Conservation (phyloP, 2,888 invertebrate genomes). For the Eurytoma californica region DNA sequence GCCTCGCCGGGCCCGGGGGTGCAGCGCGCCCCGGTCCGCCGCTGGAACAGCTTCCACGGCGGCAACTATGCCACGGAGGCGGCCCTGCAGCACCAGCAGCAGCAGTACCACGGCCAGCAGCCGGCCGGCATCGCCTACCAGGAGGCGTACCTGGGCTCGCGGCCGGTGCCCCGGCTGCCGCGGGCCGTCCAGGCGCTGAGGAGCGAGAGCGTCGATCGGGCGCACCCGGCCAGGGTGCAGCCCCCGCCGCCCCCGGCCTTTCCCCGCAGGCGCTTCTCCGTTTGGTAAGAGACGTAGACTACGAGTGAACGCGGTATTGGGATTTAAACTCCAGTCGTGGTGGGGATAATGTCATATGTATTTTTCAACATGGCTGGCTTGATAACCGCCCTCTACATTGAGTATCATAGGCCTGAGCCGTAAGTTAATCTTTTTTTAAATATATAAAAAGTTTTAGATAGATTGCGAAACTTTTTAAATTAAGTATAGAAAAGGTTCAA, state of each 20-base stretch:
- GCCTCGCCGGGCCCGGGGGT: slow-evolving; percentile 23
- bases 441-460: too few relatives aligned
- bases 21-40: slow-evolving; percentile 73
- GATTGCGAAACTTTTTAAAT: too few relatives aligned
- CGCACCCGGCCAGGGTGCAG: slow-evolving; percentile 64
- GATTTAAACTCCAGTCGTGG: too few relatives aligned
- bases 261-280: slow-evolving; percentile 74
- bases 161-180: slow-evolving; percentile 60
- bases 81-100: slow-evolving; percentile 60
- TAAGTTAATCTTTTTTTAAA: too few relatives aligned
- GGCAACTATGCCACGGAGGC: slow-evolving; percentile 61
- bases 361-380: too few relatives aligned
- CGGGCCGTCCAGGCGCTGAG: slow-evolving; percentile 71
- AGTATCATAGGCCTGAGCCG: too few relatives aligned
- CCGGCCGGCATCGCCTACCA: slow-evolving; percentile 52
- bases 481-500: too few relatives aligned
- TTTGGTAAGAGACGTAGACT: slow-evolving; percentile 71
- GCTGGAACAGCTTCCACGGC: slow-evolving; percentile 76
- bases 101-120: slow-evolving; percentile 57
- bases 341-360: too few relatives aligned
- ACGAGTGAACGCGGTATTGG: background rate
- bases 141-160: slow-evolving; percentile 56
- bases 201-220: slow-evolving; percentile 72
- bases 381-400: too few relatives aligned
- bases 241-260: slow-evolving; percentile 73